Evolutionary conservation across 2,797 vertebrate species (phyloP).

Genomic region (Pangasius djambal): DNA sequence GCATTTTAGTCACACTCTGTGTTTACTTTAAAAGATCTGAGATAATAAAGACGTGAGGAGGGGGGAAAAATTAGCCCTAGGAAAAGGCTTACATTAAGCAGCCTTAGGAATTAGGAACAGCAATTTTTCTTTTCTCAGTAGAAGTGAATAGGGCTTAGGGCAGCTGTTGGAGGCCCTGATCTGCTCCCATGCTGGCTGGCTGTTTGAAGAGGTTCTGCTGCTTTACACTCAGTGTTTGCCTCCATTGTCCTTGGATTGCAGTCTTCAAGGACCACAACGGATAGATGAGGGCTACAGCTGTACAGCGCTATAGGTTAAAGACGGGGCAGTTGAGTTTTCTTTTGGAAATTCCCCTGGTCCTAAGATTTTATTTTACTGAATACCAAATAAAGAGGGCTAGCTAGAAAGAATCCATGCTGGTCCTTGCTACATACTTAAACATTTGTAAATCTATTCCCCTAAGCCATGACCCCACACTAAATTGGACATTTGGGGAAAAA

Average conservation of each 20-base stretch:
- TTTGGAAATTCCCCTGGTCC: conserved; percentile 23
- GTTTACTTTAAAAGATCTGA: conserved; percentile 40
- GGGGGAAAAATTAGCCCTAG: conserved; percentile 26
- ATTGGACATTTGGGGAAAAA: neutral
- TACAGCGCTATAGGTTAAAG: conserved; percentile 39
- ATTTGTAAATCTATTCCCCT: conserved; percentile 4
- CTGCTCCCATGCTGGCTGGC: conserved; percentile 61
- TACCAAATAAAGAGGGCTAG: conserved; percentile 7
- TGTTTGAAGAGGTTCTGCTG: conserved; percentile 62
- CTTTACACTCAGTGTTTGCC: conserved; percentile 59
- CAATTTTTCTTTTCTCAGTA: conserved; percentile 46
- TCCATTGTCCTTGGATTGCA: conserved; percentile 58
- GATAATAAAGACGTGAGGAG: conserved; percentile 54
- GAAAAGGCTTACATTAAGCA: conserved; percentile 56
- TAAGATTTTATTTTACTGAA: conserved; percentile 20
- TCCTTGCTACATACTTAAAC: conserved; percentile 3
- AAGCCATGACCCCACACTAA: conserved; percentile 1
- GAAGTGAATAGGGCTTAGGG: conserved; percentile 57
- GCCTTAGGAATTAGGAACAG: conserved; percentile 52
- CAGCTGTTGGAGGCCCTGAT: conserved; percentile 60
- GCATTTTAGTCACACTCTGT: conserved; percentile 40
- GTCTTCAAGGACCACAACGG: conserved; percentile 47
- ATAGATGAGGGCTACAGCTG: conserved; percentile 57
- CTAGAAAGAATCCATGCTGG: conserved; percentile 4
- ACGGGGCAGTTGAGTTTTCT: conserved; percentile 24